Conservation (phyloP, 2,888 invertebrate genomes). For the Carpatolechia fugitivella region DNA sequence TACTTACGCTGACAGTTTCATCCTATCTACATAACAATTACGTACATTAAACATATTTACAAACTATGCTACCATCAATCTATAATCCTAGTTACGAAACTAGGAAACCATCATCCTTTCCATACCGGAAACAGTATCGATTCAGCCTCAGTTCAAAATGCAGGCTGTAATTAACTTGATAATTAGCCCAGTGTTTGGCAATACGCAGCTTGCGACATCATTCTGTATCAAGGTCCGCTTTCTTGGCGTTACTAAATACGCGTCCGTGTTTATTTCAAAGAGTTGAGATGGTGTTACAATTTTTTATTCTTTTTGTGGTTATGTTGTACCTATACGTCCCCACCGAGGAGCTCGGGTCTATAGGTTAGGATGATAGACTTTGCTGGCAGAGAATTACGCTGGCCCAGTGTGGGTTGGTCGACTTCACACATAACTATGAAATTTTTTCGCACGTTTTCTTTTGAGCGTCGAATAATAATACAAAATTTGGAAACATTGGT, state of each 20-base stretch:
- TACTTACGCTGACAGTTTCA: too few relatives aligned
- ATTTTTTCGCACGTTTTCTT: too few relatives aligned
- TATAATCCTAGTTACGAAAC: neutral
- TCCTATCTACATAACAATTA: neutral
- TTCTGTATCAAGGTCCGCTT: neutral
- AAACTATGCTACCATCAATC: neutral
- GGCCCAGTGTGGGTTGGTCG: too few relatives aligned
- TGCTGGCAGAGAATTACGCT: too few relatives aligned
- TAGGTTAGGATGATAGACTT: too few relatives aligned
- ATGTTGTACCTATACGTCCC: too few relatives aligned
- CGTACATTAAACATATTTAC: neutral
- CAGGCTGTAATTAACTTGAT: neutral
- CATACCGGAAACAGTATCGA: neutral
- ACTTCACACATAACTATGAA: too few relatives aligned
- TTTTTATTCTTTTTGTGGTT: too few relatives aligned
- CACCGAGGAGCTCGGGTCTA: too few relatives aligned
- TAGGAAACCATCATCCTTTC: neutral
- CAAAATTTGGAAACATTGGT: too few relatives aligned
- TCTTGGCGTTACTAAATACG: slow-evolving; percentile 1
- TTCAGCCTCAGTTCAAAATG: neutral
- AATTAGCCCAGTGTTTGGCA: slow-evolving; percentile 5
- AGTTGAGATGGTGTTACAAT: too few relatives aligned
- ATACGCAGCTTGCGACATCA: slow-evolving; percentile 3
- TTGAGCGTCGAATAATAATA: too few relatives aligned
- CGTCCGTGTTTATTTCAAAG: neutral